Evolutionary conservation across 2,888 invertebrate genomes (phyloP).

Genomic region (Ditula angustiorana): DNA sequence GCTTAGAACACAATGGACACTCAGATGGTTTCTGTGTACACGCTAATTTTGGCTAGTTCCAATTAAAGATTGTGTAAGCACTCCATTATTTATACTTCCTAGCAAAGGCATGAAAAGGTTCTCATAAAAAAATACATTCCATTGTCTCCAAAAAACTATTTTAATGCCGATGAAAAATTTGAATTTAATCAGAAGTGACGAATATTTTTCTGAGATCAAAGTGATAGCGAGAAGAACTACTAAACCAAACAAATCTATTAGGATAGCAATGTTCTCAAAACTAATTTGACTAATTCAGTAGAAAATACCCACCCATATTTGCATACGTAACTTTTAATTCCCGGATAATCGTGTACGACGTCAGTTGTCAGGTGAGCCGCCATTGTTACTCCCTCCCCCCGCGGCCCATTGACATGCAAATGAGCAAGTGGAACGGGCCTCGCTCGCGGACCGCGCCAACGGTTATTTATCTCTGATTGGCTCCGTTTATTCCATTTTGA

Average conservation of each 20-base stretch:
- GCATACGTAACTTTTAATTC: conserved; percentile 29
- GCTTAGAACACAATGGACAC: conserved; percentile 23
- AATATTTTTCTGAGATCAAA: neutral
- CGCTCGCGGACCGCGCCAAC: conserved; percentile 66
- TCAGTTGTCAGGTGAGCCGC: conserved; percentile 68
- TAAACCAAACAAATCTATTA: neutral
- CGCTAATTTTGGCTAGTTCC: conserved; percentile 15
- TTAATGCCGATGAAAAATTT: neutral
- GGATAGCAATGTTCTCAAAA: neutral
- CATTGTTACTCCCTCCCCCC: conserved; percentile 58
- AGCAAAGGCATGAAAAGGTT: neutral
- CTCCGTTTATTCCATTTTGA: conserved; percentile 79
- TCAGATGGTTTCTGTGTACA: conserved; percentile 17
- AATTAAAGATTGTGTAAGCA: conserved; percentile 16
- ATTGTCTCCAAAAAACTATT: neutral
- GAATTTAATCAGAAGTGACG: neutral
- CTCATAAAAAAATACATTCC: neutral
- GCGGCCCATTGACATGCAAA: conserved; percentile 79
- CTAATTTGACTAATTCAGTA: conserved; percentile 3
- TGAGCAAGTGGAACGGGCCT: conserved; percentile 64
- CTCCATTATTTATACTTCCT: conserved; percentile 6
- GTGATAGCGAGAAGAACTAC: neutral
- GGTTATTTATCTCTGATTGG: conserved; percentile 84
- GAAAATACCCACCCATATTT: conserved; percentile 1
- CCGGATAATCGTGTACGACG: conserved; percentile 34